phyloP scores from a whole-genome alignment of 2,113 vertebrate species.

The Oncorhynchus masou region DNA sequence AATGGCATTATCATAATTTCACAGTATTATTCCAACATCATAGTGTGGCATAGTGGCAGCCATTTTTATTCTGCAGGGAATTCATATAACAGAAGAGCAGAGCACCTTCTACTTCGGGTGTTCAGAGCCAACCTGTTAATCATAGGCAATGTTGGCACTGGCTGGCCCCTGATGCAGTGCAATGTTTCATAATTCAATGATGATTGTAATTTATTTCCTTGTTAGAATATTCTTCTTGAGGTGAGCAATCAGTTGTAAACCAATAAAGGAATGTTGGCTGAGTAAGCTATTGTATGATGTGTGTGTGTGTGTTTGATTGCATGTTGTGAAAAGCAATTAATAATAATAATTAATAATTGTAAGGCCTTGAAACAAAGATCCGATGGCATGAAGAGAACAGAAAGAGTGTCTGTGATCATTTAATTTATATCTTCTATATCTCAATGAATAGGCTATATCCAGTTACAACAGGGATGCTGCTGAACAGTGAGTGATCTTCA shows the following conservation, averaged over 20 bases:
- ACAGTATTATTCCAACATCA: not conserved
- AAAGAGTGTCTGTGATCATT: not conserved
- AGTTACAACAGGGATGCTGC: not conserved
- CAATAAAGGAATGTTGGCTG: not conserved
- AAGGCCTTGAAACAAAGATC: no score
- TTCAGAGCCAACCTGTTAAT: not conserved
- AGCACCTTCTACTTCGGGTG: not conserved
- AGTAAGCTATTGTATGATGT: not conserved
- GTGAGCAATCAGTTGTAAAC: not conserved
- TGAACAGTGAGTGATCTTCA: no score
- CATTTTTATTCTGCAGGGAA: constrained; percentile 15
- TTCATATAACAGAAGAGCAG: constrained; percentile 1
- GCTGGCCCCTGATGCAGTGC: not conserved
- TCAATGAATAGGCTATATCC: not conserved
- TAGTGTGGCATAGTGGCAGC: not conserved
- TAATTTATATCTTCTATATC: not conserved
- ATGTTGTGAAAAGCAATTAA: not conserved
- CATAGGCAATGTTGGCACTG: not conserved
- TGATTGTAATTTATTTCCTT: not conserved
- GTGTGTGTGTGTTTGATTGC: not conserved
- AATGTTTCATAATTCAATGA: not conserved
- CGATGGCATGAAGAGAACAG: no score
- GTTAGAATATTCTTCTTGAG: not conserved
- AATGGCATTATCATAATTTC: not conserved
- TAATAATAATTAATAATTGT: no score